A percentile compares a stretch with the other conserved stretches of the same genome.
Evolutionary conservation across 1,140 invertebrate genomes (phyloP).

Genomic region (Monomorium pharaonis): DNA sequence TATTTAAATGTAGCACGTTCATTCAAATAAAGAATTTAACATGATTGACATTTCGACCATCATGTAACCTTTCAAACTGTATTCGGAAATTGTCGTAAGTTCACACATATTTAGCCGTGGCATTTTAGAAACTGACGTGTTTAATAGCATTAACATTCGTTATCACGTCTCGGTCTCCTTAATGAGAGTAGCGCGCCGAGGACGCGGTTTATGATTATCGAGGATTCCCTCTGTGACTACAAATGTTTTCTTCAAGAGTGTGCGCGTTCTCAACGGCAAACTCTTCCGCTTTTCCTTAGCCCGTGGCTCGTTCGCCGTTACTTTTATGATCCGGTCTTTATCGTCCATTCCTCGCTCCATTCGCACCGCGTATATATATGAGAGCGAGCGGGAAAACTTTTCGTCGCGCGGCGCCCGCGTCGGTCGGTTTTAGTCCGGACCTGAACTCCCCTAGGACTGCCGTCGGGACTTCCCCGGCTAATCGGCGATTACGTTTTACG

Average conservation of each 20-base stretch:
- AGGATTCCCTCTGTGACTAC: constrained; percentile 11
- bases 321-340: constrained; percentile 66
- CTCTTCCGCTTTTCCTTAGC: constrained; percentile 25
- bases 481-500: constrained; percentile 77
- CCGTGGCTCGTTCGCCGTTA: constrained; percentile 44
- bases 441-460: constrained; percentile 1
- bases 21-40: background rate
- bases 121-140: background rate
- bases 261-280: background rate
- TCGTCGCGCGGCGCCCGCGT: background rate
- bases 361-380: constrained; percentile 9
- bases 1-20: background rate
- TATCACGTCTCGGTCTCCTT: constrained; percentile 31
- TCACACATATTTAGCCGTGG: constrained; percentile 5
- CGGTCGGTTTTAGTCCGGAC: constrained; percentile 11
- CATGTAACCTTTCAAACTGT: background rate
- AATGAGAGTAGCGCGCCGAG: constrained; percentile 13
- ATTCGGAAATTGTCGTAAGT: constrained; percentile 12
- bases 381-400: constrained; percentile 42
- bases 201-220: constrained; percentile 55
- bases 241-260: constrained; percentile 8
- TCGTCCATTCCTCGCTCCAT: constrained; percentile 34
- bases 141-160: constrained; percentile 46
- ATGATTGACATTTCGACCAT: background rate
- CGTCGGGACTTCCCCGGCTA: constrained; percentile 61